Evolutionary conservation across 1,140 invertebrate genomes (phyloP), one percentile per base, ranked within the genome.

Genomic region (Aleiodes sp.): DNA sequence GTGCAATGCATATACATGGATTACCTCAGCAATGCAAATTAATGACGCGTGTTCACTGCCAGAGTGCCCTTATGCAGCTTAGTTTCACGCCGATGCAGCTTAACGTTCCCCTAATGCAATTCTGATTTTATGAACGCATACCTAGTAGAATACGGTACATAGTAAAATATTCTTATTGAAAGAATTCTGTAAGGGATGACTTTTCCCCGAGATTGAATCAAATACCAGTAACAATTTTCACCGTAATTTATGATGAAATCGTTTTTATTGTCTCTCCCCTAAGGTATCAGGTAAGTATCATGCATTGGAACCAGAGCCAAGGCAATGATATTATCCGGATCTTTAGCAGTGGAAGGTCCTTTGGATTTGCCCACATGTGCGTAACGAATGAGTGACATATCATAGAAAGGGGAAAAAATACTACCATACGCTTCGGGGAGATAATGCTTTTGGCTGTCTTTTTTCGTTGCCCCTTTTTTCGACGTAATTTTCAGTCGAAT

Each of bases 291-390:
- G 21, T 52, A 7, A 24, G 26, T 21, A 52, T 43, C 39, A 43
- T 43, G n/a, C 39, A 43, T 52, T 52, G 46, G 26, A 24, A 24
- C 46, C 39, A 24, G 56, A 41, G 31, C 28, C 57, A 31, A 41
- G 57, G 52, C 52, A 41, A 69, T 37, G 60, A 69, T 62, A 69
- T 69, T 63, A 69, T 69, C 67, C 60, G 14, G 46, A 26, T 29
- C 37, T 63, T 26, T 24, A 28, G 41, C 14, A 37, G 29, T 43
- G 41, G 41, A 26, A 70, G 39, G 66, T 46, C 72, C 70, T 70
- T 75, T 73, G 68, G 74, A 77, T 76, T 68, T 74, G 76, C 70
- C 74, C 76, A 78, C 76, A 78, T 78, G 76, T 78, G 76, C 74
- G 72, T 73, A 66, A 72, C 76, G 76, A 76, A 74, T 74, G 70